A percentile compares a stretch with the other conserved stretches of the same genome.
Evolutionary conservation across 2,888 invertebrate species (phyloP).

Genomic region (Epinotia nisella): DNA sequence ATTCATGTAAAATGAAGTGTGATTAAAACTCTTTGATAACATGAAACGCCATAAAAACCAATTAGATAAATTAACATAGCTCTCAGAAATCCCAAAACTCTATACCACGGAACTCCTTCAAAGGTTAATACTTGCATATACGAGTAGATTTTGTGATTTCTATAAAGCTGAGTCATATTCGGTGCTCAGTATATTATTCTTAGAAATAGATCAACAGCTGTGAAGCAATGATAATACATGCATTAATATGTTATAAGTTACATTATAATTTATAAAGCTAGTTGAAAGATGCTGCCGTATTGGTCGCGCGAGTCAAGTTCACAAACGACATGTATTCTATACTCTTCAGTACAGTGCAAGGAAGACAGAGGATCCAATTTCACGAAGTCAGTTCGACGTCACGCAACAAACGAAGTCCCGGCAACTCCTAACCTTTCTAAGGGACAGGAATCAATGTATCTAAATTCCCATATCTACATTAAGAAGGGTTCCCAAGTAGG

Average conservation of each 20-base stretch:
- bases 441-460: neutral
- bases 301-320: neutral
- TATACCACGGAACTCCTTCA: neutral
- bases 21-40: conserved; percentile 14
- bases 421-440: neutral
- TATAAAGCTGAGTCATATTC: neutral
- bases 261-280: too few relatives aligned
- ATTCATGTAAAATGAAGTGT: conserved; percentile 12
- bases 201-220: neutral
- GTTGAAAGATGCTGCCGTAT: too few relatives aligned
- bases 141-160: too few relatives aligned
- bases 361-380: neutral
- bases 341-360: neutral
- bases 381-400: too few relatives aligned
- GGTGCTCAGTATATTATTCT: neutral
- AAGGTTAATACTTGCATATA: neutral
- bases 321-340: neutral
- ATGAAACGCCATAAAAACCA: neutral
- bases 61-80: neutral
- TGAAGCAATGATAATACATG: too few relatives aligned
- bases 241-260: too few relatives aligned
- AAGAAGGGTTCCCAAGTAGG: neutral
- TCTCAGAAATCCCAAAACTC: neutral
- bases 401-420: neutral
- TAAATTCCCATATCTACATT: neutral